phyloP scores from a whole-genome alignment of 2,113 vertebrate species.

The Psophia crepitans region DNA sequence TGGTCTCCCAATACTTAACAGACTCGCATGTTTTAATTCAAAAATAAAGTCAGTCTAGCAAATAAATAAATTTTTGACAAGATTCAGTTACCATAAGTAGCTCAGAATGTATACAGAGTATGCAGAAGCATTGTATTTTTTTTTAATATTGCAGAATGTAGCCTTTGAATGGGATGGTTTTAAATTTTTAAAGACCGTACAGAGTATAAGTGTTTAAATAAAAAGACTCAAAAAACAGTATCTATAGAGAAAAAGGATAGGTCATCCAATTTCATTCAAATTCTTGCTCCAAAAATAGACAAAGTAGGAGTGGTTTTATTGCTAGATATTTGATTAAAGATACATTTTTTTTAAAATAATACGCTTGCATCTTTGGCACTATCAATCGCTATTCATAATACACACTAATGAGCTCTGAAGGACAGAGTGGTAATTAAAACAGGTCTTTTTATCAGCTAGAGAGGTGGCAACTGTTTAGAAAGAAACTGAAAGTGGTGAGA shows the following conservation, averaged over 20 bases:
- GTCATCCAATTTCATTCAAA: background rate
- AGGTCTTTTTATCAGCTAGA: background rate
- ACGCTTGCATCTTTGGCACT: background rate
- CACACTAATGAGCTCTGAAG: background rate
- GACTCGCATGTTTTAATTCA: background rate
- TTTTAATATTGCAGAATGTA: background rate
- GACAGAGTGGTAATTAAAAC: background rate
- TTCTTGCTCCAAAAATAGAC: background rate
- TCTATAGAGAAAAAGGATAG: background rate
- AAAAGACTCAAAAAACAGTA: no score
- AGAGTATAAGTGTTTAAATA: background rate
- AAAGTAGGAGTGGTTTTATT: background rate
- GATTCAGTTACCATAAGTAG: background rate
- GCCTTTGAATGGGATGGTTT: background rate
- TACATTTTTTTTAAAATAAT: background rate
- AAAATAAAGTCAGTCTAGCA: background rate
- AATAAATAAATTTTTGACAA: background rate
- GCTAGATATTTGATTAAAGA: background rate
- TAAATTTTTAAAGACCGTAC: background rate
- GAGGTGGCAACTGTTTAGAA: background rate
- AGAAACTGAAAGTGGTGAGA: background rate
- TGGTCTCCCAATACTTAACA: background rate
- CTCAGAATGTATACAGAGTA: background rate
- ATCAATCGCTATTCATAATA: fast-evolving
- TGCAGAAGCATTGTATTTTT: background rate